Base-by-base conservation (phyloP, 2,113 vertebrate species). In the Hemiprocne comata region DNA sequence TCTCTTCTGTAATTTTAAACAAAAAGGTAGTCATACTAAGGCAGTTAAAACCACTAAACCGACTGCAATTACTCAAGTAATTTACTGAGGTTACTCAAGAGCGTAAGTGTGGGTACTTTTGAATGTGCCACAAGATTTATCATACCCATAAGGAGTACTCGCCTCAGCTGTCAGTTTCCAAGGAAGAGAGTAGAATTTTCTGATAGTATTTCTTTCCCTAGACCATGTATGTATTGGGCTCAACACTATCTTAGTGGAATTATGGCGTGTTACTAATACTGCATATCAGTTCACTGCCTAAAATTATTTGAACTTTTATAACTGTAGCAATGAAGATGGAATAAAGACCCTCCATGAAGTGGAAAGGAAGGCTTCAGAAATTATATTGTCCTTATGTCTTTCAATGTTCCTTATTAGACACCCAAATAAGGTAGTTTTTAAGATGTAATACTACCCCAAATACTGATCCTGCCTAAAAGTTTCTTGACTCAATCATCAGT, bases 1-100 rank as follows among this genome's bases (percentile, higher is more conserved):
- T 88, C 48, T 74, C 23, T 90, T 55, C 86, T 84, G 26, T 85
- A 74, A 36, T 90, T 96, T 95, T 81, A 78, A 42, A 67, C 64
- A 48, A 80, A 7, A 60, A 82, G 29, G 13, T 33, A 81, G 24
- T 79, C 53, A 53, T 31, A 19, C 33, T 51, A 83, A 84, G 80
- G 23, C 36, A 80, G 66, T 65, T 87, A 58, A 85, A 93, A 87
- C 40, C 84, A 71, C 48, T 55, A 66, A 92, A 10, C 2, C 46
- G 92, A 62, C 55, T 73, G 25, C 42, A 93, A 54, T 88, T 70
- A 34, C 46, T 90, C 33, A 65, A 57, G 84, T n/a, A 85, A 69
- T 83, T 85, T 83, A 76, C 75, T 55, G 58, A 66, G n/a, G 90
- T 76, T 85, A 73, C 60, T 67, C 66, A 90, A 48, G 53, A 71